Percentiles rank a stretch among this genome's conserved stretches.
Conservation (phyloP, 2,797 vertebrate genomes). For the Limnodromus scolopaceus region DNA sequence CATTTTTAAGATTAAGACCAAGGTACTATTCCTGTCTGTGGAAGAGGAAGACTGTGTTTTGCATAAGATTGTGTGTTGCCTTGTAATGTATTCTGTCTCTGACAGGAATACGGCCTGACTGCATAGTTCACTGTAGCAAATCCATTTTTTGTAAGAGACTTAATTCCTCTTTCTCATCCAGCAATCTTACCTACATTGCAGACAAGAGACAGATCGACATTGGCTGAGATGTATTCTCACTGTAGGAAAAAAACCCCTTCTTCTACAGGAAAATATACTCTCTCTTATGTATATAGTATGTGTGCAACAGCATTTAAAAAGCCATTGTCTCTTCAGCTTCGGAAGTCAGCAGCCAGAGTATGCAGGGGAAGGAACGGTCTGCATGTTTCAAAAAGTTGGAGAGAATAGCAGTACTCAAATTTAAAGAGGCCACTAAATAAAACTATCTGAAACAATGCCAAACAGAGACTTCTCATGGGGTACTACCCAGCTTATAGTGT, state of each 20-base stretch:
- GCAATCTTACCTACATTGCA: not conserved
- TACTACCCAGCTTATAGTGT: not conserved
- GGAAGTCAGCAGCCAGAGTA: not conserved
- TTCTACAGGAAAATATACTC: not conserved
- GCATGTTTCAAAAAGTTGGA: not conserved
- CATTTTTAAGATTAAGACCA: conserved; percentile 3
- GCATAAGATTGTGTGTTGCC: not conserved
- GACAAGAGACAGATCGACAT: not conserved
- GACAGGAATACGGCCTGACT: not conserved
- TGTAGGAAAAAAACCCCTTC: not conserved
- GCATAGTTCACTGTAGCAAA: not conserved
- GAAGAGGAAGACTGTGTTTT: not conserved
- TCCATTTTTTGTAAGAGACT: not conserved
- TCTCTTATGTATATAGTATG: not conserved
- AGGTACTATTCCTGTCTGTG: not conserved
- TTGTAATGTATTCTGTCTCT: not conserved
- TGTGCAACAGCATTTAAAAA: not conserved
- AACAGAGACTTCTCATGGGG: not conserved
- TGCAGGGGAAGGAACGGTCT: not conserved
- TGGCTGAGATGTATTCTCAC: not conserved
- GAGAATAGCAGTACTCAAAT: not conserved
- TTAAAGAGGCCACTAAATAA: not conserved
- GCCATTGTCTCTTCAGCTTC: not conserved
- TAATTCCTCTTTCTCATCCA: not conserved
- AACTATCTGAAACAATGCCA: not conserved